phyloP scores from a whole-genome alignment of 2,888 invertebrate genomes.

The Drosophila dives region DNA sequence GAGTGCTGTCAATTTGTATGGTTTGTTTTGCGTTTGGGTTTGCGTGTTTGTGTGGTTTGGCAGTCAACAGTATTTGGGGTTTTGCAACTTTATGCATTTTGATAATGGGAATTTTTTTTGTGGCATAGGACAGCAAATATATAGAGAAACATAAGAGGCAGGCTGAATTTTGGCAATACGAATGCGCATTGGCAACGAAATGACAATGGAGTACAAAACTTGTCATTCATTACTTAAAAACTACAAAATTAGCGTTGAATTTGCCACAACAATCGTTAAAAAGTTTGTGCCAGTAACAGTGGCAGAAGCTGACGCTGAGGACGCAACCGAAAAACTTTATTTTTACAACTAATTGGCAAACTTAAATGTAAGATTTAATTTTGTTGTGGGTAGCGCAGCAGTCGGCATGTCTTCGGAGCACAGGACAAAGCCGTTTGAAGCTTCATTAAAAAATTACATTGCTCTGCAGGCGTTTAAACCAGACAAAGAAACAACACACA shows the following conservation, averaged over 20 bases:
- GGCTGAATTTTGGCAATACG: neutral
- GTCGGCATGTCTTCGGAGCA: conserved; percentile 28
- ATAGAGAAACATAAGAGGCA: neutral
- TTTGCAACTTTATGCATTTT: conserved; percentile 65
- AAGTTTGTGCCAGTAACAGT: conserved; percentile 52
- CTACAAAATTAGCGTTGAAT: conserved; percentile 76
- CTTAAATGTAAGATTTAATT: conserved; percentile 82
- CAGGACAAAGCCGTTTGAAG: conserved; percentile 72
- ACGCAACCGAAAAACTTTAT: conserved; percentile 69
- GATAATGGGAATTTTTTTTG: conserved; percentile 67
- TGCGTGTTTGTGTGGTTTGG: conserved; percentile 50
- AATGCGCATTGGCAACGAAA: conserved; percentile 50
- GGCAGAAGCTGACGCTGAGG: conserved; percentile 1
- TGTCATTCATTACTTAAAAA: conserved; percentile 79
- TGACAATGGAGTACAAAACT: conserved; percentile 74
- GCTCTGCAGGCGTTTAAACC: conserved; percentile 47
- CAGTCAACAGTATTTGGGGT: conserved; percentile 63
- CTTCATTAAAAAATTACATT: conserved; percentile 80
- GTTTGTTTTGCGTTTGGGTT: neutral
- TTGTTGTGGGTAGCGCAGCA: conserved; percentile 58
- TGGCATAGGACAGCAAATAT: conserved; percentile 25
- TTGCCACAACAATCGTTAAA: conserved; percentile 71
- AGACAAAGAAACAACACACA: conserved; percentile 4
- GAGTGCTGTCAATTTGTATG: conserved; percentile 30
- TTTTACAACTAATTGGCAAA: conserved; percentile 82